phyloP scores from a whole-genome alignment of 2,888 invertebrate species.

The Apamea anceps region DNA sequence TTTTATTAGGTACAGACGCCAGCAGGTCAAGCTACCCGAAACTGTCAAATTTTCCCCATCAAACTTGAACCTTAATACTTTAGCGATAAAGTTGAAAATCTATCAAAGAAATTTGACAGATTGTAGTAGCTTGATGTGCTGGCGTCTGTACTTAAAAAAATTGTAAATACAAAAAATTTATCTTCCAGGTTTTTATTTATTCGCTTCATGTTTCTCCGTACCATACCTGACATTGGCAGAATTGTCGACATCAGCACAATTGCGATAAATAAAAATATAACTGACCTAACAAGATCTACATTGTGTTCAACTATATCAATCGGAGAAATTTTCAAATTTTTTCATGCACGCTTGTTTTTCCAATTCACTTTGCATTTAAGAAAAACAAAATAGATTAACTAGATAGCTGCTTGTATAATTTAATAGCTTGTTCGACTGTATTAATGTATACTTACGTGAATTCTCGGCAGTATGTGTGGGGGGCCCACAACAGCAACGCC shows the following conservation, averaged over 20 bases:
- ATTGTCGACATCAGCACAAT: not conserved
- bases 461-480: constrained; percentile 78
- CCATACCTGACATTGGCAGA: not conserved
- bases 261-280: not conserved
- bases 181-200: too few species aligned
- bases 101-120: too few species aligned
- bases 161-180: not conserved
- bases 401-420: not conserved
- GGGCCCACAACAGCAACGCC: constrained; percentile 78
- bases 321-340: too few species aligned
- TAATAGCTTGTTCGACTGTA: not conserved
- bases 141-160: not conserved
- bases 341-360: not conserved
- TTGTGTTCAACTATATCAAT: too few species aligned
- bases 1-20: not conserved
- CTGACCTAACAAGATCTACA: too few species aligned
- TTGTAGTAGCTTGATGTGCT: too few species aligned
- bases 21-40: too few species aligned
- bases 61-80: too few species aligned
- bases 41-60: too few species aligned
- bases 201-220: not conserved
- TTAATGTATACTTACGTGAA: constrained; percentile 83
- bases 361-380: not conserved
- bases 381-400: not conserved
- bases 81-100: too few species aligned